These are phyloP conservation scores for Drosophila tripunctata DNA, from an alignment of 2,888 invertebrate genomes.

Conservation along the genomic window DNA sequence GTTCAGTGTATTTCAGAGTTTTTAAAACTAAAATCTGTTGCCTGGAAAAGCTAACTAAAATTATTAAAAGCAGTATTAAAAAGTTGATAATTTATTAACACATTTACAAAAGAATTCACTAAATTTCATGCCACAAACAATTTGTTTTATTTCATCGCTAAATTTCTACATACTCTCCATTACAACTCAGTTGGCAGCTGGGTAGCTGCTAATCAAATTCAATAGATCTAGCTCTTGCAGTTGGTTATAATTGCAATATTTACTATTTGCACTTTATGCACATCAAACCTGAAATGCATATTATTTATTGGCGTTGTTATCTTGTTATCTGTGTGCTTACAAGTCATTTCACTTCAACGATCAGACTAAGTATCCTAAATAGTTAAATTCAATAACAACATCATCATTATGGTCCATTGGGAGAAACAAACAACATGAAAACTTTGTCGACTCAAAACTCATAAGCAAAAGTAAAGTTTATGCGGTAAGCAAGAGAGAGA, in stretches of 20 bases:
- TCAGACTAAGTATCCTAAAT: slow-evolving; percentile 22
- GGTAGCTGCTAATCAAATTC: not conserved
- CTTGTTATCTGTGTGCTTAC: slow-evolving; percentile 16
- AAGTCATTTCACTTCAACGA: slow-evolving; percentile 31
- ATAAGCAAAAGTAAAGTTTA: slow-evolving; percentile 65
- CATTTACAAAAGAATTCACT: too few relatives aligned
- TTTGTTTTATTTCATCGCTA: not conserved
- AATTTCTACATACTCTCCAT: not conserved
- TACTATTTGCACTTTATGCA: not conserved
- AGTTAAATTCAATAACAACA: slow-evolving; percentile 65
- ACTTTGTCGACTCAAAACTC: slow-evolving; percentile 32
- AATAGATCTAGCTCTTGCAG: too few relatives aligned
- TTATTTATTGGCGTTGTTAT: slow-evolving; percentile 16
- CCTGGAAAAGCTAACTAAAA: too few relatives aligned
- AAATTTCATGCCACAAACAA: too few relatives aligned
- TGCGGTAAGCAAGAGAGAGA: slow-evolving; percentile 27
- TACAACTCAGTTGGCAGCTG: not conserved
- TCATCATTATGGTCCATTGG: slow-evolving; percentile 35
- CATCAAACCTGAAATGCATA: not conserved
- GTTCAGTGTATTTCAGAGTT: too few relatives aligned
- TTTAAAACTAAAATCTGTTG: too few relatives aligned
- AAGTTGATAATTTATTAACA: too few relatives aligned
- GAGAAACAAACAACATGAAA: slow-evolving; percentile 20
- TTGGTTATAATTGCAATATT: not conserved
- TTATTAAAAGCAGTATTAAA: too few relatives aligned